Evolutionary conservation across 2,797 vertebrate genomes (phyloP), one percentile per base, ranked within the genome.

Genomic region (Spinus pinus): DNA sequence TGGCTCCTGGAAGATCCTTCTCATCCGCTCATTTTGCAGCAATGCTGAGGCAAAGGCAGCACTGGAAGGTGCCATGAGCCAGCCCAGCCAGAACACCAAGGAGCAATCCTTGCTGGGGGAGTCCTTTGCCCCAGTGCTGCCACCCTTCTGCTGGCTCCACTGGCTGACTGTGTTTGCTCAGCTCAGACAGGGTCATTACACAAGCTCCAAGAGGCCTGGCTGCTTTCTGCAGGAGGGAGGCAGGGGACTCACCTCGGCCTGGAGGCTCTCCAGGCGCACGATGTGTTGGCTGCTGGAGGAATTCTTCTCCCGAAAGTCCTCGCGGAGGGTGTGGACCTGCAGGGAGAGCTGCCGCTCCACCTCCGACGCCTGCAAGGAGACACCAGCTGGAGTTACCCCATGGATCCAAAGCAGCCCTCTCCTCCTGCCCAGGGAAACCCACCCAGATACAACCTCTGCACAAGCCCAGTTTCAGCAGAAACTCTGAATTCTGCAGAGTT

Each of bases 291-390:
- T 99, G 95, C 98, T 99, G 67, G 99, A 99, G 22, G 98, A 97
- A 78, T 98, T 99, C 97, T 99, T 99, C 98, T 99, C 99, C 96
- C 99, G 98, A 92, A 99, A 99, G 96, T 99, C 99, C 74, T 99
- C 99, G 96, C 98, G 98, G 97, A 99, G 98, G 31, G 98, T 98
- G 89, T 99, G 98, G 95, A 99, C 99, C 98, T 99, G 99, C 98
- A 99, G 98, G 95, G 99, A 99, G 97, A 99, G 98, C 95, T 99
- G 99, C 96, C 98, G 98, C 97, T 99, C 99, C 96, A 99, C 99
- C 96, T 99, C 99, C 4, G 99, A 99, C 3, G 99, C 99, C 99
- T 99, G 97, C n/a, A 96, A 94, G 66, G 46, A 97, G 70, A 97
- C 60, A 79, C 12, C 74, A 70, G 58, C 62, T 44, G 56, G 25